Base-by-base conservation (phyloP, 2,797 vertebrate genomes). In the Pseudocheirus occidentalis region DNA sequence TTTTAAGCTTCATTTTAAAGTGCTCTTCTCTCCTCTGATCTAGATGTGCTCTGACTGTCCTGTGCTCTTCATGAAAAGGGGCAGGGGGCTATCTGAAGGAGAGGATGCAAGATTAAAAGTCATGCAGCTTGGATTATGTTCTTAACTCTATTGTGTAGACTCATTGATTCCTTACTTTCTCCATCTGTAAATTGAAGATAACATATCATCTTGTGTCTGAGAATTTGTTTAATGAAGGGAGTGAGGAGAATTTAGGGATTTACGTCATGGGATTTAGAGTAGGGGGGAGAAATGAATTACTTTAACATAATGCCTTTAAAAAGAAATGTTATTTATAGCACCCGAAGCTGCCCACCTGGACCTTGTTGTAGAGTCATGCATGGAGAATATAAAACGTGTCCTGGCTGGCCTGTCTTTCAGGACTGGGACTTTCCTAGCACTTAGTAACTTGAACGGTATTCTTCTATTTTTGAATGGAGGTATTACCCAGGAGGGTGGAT, bases 161-260 rank as follows among this genome's bases (percentile, higher is more conserved):
- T 81, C 40, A 46, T 27, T 46, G 73, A 81, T 10, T 27, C 40
- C 27, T 29, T 55, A 46, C 27, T 46, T 89, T 93, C 58, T 95
- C 81, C 87, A 3, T 31, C 81, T 54, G 21, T 13, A 40, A 95
- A 89, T 89, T 57, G 40, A 92, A 96, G 93, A 81, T 24, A 92
- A 87, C 73, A 27, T 81, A 92, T 90, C 58, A n/a, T 87, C 81
- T 94, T 54, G 40, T 40, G 12, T 27, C 53, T 56, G 81, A 18
- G 46, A 55, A 93, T 93, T 93, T 91, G 92, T 54, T 95, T 58
- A 52, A 40, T 87, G 87, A 94, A 96, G 34, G 89, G 31, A 91
- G 31, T 87, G 73, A 87, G 50, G 57, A 50, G 28, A 89, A 53
- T 6, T 28, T 14, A 55, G 89, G 93, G 4, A 73, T 59, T 93